A percentile compares a stretch with the other conserved stretches of the same genome.
Evolutionary conservation across 1,140 invertebrate genomes (phyloP).

Genomic region (Amyelois transitella): DNA sequence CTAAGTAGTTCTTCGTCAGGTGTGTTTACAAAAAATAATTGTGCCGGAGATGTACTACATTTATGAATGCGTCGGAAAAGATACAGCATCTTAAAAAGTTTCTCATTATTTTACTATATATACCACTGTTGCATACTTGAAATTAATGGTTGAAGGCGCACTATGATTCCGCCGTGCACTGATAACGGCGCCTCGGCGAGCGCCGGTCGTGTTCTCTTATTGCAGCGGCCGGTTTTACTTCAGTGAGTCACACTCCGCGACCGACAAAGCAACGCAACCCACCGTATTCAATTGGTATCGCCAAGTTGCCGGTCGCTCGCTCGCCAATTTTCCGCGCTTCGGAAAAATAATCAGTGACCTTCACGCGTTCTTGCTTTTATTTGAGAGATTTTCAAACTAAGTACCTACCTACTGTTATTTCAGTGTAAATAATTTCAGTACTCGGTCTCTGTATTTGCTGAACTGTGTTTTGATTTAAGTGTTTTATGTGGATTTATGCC

Average conservation of each 20-base stretch:
- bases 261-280: no score
- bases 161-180: conserved; percentile 50
- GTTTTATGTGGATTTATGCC: not conserved
- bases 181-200: conserved; percentile 36
- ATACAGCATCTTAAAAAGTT: no score
- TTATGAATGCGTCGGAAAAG: no score
- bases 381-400: conserved; percentile 24
- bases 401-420: not conserved
- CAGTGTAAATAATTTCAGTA: not conserved
- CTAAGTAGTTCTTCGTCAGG: no score
- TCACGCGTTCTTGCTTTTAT: conserved; percentile 47
- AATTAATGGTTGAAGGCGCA: not conserved
- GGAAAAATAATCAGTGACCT: conserved; percentile 57
- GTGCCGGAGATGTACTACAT: no score
- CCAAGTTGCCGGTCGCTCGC: conserved; percentile 15
- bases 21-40: no score
- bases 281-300: no score
- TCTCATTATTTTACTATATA: no score
- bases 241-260: no score
- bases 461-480: not conserved
- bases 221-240: not conserved
- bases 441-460: not conserved
- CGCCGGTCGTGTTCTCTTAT: not conserved
- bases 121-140: no score
- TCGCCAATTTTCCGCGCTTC: conserved; percentile 37